A percentile compares a stretch with the other conserved stretches of the same genome.
These are phyloP conservation scores for Hippopotamyrus pictus DNA, from an alignment of 2,797 vertebrate genomes.

Conservation along the genomic window DNA sequence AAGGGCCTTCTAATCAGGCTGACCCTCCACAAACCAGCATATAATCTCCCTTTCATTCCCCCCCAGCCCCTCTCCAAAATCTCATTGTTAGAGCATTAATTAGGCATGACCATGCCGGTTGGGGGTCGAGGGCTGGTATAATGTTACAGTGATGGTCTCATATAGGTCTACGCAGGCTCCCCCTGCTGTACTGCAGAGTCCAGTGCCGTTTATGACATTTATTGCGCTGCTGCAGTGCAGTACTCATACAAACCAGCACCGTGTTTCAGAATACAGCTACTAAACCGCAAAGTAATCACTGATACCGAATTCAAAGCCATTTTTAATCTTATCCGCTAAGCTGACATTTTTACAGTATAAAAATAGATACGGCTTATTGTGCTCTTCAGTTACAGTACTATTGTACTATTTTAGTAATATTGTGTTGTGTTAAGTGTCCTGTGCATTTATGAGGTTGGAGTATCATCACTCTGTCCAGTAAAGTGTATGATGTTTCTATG, in stretches of 20 bases:
- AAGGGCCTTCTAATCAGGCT: slow-evolving; percentile 4
- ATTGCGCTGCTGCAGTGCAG: background rate
- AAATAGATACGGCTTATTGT: background rate
- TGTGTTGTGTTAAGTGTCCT: background rate
- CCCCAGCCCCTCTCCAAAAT: background rate
- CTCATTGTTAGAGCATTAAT: slow-evolving; percentile 10
- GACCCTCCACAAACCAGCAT: slow-evolving; percentile 10
- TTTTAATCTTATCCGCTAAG: background rate
- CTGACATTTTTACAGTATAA: background rate
- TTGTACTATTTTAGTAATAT: background rate
- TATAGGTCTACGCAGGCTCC: background rate
- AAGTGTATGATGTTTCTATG: background rate
- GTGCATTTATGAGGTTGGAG: background rate
- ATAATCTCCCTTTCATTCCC: slow-evolving; percentile 19
- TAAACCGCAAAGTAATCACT: background rate
- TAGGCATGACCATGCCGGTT: background rate
- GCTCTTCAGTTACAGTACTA: background rate
- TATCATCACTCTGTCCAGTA: background rate
- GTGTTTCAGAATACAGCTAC: background rate
- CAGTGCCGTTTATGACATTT: background rate
- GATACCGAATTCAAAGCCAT: background rate
- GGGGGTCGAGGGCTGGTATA: background rate
- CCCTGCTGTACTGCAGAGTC: background rate
- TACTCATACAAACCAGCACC: background rate
- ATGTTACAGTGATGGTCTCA: slow-evolving; percentile 8